These are phyloP conservation scores for Aphis gossypii DNA, from an alignment of 1,140 invertebrate genomes.

Conservation along the genomic window DNA sequence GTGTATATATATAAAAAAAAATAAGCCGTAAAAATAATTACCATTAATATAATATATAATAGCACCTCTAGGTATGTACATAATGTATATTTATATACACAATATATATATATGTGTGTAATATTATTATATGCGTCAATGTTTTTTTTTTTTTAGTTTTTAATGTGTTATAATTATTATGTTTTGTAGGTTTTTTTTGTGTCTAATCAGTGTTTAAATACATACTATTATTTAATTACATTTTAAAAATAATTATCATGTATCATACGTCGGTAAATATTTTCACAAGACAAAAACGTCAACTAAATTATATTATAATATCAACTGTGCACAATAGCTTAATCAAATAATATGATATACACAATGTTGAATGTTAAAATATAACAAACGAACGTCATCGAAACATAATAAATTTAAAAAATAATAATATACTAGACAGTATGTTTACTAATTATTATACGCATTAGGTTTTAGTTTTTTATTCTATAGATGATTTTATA, in stretches of 20 bases:
- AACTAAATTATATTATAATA: neutral
- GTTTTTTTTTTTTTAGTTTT: neutral
- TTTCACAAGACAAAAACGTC: neutral
- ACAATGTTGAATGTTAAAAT: neutral
- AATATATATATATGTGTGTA: too few relatives aligned
- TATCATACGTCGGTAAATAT: neutral
- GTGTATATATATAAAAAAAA: too few relatives aligned
- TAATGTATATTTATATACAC: neutral
- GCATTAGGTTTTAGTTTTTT: neutral
- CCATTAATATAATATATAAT: neutral
- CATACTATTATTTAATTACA: constrained; percentile 17
- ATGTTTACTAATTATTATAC: neutral
- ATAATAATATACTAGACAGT: neutral
- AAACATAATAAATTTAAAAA: neutral
- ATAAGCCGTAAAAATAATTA: neutral
- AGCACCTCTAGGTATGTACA: neutral
- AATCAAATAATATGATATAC: neutral
- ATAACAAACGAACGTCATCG: neutral
- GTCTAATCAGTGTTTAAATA: constrained; percentile 21
- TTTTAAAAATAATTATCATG: neutral
- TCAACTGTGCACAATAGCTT: neutral
- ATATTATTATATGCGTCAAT: neutral
- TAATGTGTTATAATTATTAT: constrained; percentile 13
- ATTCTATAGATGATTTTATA: neutral
- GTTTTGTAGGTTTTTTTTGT: neutral